Evolutionary conservation across 2,797 vertebrate species (phyloP).

Genomic region (Hybognathus amarus): DNA sequence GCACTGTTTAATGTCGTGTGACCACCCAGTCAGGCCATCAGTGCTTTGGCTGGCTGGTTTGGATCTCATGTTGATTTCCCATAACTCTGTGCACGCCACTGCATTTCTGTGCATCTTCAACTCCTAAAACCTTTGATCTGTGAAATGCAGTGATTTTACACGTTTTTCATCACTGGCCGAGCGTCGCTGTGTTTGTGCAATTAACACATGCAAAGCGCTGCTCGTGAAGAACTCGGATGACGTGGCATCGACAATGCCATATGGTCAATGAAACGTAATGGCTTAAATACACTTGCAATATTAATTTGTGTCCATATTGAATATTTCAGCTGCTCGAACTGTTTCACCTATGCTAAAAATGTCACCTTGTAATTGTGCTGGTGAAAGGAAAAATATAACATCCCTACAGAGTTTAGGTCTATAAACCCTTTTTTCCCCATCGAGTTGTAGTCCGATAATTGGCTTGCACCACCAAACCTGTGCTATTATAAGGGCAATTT

Average conservation of each 20-base stretch:
- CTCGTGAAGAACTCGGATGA: background rate
- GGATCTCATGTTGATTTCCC: conserved; percentile 24
- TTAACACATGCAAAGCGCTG: conserved; percentile 7
- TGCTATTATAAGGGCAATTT: conserved; percentile 37
- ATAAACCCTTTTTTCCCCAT: conserved; percentile 30
- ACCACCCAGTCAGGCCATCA: conserved; percentile 17
- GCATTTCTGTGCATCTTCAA: conserved; percentile 3
- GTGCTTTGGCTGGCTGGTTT: conserved; percentile 8
- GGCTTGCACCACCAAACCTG: conserved; percentile 26
- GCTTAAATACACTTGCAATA: conserved; percentile 11
- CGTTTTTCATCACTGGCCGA: background rate
- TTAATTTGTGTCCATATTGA: background rate
- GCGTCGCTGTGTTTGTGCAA: background rate
- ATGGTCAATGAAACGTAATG: conserved; percentile 10
- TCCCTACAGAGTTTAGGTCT: conserved; percentile 33
- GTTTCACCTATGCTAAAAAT: conserved; percentile 5
- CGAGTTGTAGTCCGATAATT: conserved; percentile 46
- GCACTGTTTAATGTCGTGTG: conserved; percentile 20
- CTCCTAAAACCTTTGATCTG: background rate
- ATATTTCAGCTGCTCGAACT: conserved; percentile 1
- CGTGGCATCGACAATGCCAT: background rate
- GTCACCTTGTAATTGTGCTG: conserved; percentile 15
- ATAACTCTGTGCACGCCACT: background rate
- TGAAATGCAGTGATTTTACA: conserved; percentile 6
- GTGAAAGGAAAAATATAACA: background rate